Evolutionary conservation across 1,140 invertebrate genomes (phyloP).

Genomic region (Vanessa tameamea): DNA sequence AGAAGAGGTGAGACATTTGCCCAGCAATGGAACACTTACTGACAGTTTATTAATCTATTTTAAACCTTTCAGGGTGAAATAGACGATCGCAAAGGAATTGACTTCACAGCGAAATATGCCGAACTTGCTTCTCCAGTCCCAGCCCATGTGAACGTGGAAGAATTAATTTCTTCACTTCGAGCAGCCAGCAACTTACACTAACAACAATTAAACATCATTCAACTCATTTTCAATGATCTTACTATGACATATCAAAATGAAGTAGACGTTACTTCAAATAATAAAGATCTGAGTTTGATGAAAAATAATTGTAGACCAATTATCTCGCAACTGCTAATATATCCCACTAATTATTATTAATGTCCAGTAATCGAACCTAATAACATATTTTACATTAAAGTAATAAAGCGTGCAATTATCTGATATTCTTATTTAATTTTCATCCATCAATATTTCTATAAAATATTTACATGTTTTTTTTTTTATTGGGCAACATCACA

Average conservation of each 20-base stretch:
- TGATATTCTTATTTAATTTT: no score
- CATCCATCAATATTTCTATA: no score
- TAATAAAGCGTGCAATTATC: no score
- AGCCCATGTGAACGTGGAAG: slow-evolving; percentile 49
- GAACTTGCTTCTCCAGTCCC: slow-evolving; percentile 60
- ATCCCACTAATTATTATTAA: no score
- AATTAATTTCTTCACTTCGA: slow-evolving; percentile 50
- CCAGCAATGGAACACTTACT: no score
- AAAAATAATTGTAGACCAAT: background rate
- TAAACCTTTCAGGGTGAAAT: slow-evolving; percentile 38
- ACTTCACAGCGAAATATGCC: slow-evolving; percentile 61
- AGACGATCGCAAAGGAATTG: slow-evolving; percentile 30
- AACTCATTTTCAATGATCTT: background rate
- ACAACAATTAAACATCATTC: background rate
- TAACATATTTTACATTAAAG: no score
- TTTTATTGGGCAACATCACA: no score
- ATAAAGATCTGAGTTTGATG: background rate
- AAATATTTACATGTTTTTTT: no score
- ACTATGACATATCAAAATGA: background rate
- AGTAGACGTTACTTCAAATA: background rate
- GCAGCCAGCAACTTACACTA: slow-evolving; percentile 47
- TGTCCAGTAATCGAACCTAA: no score
- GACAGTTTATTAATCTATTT: background rate
- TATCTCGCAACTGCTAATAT: no score
- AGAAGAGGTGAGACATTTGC: no score